These are phyloP conservation scores for Erebia epiphron DNA, from an alignment of 2,888 invertebrate genomes.

Conservation along the genomic window DNA sequence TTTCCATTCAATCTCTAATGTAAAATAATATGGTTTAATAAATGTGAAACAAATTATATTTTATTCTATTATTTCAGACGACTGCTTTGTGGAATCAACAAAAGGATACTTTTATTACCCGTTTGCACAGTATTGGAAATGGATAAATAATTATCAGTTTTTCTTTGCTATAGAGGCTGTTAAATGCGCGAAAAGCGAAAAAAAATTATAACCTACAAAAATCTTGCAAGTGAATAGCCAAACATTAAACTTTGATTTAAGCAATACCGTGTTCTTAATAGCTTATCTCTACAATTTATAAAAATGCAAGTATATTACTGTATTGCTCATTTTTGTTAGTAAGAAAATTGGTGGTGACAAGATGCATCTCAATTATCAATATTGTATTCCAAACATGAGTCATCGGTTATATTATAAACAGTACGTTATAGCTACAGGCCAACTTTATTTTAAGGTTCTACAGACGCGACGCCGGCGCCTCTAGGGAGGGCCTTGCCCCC, in stretches of 20 bases:
- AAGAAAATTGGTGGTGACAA: no score
- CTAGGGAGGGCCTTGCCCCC: conserved; percentile 51
- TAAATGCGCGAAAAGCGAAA: conserved; percentile 75
- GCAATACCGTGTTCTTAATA: no score
- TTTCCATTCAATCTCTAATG: background rate
- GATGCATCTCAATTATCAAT: no score
- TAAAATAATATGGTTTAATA: background rate
- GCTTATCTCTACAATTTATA: no score
- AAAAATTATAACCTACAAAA: background rate
- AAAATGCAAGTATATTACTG: no score
- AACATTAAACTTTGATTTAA: no score
- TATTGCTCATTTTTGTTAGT: no score
- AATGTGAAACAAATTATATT: background rate
- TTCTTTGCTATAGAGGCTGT: conserved; percentile 93
- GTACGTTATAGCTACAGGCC: background rate
- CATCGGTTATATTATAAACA: no score
- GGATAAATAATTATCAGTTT: conserved; percentile 85
- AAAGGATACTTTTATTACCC: conserved; percentile 92
- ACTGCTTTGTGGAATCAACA: conserved; percentile 86
- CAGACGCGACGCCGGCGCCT: conserved; percentile 51
- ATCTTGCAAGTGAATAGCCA: no score
- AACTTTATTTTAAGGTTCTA: background rate
- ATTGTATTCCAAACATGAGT: no score
- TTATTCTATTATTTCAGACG: conserved; percentile 78
- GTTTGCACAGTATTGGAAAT: conserved; percentile 88